Conservation (phyloP, 2,797 vertebrate species). For the Coreius guichenoti region DNA sequence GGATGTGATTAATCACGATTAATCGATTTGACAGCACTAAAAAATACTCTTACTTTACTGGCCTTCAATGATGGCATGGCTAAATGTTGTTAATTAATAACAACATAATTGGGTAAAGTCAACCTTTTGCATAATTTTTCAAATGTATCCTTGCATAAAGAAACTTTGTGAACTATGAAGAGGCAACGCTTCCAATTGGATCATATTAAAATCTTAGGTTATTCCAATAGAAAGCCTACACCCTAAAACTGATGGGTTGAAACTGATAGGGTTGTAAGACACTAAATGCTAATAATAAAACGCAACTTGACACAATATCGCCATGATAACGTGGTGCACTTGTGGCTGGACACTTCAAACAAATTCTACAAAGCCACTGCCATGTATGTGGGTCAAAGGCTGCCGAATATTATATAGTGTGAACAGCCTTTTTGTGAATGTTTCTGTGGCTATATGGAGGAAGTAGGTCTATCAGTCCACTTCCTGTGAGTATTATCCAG, state of each 20-base stretch:
- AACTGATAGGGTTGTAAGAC: not conserved
- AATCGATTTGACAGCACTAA: no score
- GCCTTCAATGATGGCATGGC: no score
- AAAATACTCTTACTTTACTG: no score
- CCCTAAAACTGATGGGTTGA: not conserved
- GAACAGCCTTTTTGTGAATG: conserved; percentile 17
- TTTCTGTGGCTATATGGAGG: conserved; percentile 11
- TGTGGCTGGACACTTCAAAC: conserved; percentile 10
- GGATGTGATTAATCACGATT: no score
- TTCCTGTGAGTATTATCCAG: conserved; percentile 80
- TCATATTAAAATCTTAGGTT: not conserved
- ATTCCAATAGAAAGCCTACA: not conserved
- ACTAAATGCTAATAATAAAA: not conserved
- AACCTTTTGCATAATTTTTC: no score
- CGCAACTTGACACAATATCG: not conserved
- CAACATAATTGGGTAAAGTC: no score
- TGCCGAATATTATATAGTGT: conserved; percentile 16
- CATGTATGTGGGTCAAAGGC: conserved; percentile 27
- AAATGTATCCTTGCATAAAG: no score
- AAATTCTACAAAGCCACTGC: conserved; percentile 3
- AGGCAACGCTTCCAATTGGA: not conserved
- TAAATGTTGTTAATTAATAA: no score
- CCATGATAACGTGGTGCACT: not conserved
- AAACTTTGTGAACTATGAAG: not conserved
- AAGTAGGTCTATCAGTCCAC: conserved; percentile 56